Evolutionary conservation across 2,113 vertebrate species (phyloP).

Genomic region (Recurvirostra avosetta): DNA sequence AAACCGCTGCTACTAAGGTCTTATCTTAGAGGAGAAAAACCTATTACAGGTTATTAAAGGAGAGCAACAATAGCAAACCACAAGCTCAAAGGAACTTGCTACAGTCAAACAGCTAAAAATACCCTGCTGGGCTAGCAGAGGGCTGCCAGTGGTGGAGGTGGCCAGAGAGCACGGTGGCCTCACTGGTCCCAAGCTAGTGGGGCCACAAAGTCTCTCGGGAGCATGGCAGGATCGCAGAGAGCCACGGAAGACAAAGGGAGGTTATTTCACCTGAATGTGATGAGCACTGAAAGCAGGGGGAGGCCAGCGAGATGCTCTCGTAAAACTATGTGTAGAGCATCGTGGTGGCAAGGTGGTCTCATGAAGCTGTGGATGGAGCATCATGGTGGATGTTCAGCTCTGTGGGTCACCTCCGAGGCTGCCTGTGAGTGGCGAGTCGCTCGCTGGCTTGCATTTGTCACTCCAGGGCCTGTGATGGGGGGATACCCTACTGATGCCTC

Average conservation of each 20-base stretch:
- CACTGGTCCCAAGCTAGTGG: neutral
- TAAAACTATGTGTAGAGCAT: neutral
- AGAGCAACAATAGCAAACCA: neutral
- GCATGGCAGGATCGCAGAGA: neutral
- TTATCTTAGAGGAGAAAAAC: neutral
- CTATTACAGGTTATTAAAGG: slow-evolving; percentile 17
- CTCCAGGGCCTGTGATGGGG: neutral
- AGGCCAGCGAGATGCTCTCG: neutral
- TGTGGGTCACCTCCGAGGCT: neutral
- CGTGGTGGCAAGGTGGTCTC: rapidly evolving
- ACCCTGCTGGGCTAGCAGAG: rapidly evolving
- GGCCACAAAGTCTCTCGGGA: neutral
- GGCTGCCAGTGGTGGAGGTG: neutral
- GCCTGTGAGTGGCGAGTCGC: neutral
- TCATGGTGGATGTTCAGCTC: rapidly evolving
- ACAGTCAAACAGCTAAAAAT: neutral
- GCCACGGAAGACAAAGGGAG: neutral
- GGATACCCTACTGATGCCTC: neutral
- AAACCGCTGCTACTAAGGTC: neutral
- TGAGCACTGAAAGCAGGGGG: neutral
- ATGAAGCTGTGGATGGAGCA: neutral
- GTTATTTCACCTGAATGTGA: rapidly evolving
- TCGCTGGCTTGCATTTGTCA: neutral
- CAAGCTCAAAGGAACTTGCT: neutral
- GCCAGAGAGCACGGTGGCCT: neutral